phyloP scores from a whole-genome alignment of 2,797 vertebrate species.

The Rhinophrynus dorsalis region DNA sequence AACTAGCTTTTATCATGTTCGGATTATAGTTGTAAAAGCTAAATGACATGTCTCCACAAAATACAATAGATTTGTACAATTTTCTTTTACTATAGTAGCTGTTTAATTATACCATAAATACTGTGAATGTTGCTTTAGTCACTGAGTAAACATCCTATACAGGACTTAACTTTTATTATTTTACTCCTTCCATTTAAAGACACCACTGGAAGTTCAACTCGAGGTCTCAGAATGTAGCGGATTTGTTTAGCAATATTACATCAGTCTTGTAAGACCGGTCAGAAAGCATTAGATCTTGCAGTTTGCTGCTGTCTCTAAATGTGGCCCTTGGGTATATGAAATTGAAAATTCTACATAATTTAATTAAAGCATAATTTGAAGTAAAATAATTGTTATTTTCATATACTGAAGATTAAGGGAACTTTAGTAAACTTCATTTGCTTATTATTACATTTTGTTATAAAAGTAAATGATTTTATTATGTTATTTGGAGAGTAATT shows the following conservation, averaged over 20 bases:
- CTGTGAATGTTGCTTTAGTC: conserved; percentile 62
- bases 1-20: conserved; percentile 73
- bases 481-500: too few relatives aligned
- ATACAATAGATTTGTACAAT: conserved; percentile 67
- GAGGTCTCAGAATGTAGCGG: conserved; percentile 70
- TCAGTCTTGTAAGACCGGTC: conserved; percentile 61
- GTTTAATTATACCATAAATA: conserved; percentile 68
- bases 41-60: conserved; percentile 71
- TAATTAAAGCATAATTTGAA: conserved; percentile 50
- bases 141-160: conserved; percentile 69
- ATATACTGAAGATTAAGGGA: background rate
- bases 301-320: conserved; percentile 65
- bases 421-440: too few relatives aligned
- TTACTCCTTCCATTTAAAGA: conserved; percentile 70
- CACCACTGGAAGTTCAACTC: conserved; percentile 67
- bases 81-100: conserved; percentile 68
- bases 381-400: background rate
- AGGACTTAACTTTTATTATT: conserved; percentile 67
- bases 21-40: conserved; percentile 75
- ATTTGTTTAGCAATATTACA: conserved; percentile 70
- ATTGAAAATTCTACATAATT: conserved; percentile 55
- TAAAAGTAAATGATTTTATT: too few relatives aligned
- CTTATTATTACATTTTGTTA: too few relatives aligned
- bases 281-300: conserved; percentile 64
- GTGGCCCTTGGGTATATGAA: conserved; percentile 57